phyloP scores from a whole-genome alignment of 1,140 invertebrate genomes.

The Neodiprion virginianus region DNA sequence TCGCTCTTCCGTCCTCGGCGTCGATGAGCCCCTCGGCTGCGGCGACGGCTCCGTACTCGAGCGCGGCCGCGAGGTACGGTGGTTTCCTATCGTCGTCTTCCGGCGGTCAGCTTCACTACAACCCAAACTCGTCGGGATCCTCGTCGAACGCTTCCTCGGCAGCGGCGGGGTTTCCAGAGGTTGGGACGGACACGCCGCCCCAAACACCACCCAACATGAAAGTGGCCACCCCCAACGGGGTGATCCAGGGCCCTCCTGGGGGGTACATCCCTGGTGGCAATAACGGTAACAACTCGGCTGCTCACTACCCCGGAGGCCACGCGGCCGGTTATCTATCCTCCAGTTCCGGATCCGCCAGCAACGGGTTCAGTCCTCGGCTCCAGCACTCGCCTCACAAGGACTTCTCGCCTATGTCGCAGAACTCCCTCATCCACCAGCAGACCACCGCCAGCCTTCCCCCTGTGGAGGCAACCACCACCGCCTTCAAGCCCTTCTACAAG shows the following conservation, averaged over 20 bases:
- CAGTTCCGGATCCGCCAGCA: constrained; percentile 60
- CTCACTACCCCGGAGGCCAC: constrained; percentile 58
- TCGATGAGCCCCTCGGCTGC: constrained; percentile 61
- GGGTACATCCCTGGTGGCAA: constrained; percentile 64
- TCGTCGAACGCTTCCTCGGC: constrained; percentile 57
- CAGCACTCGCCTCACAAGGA: constrained; percentile 68
- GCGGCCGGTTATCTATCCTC: constrained; percentile 63
- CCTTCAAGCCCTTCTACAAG: constrained; percentile 89
- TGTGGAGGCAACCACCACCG: constrained; percentile 66
- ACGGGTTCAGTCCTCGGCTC: constrained; percentile 60
- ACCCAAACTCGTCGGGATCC: constrained; percentile 57
- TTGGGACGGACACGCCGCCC: constrained; percentile 89
- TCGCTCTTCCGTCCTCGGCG: constrained; percentile 58
- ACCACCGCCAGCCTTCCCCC: constrained; percentile 56
- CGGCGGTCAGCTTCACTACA: constrained; percentile 57
- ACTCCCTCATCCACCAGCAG: constrained; percentile 57
- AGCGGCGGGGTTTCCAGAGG: constrained; percentile 81
- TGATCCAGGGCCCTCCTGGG: constrained; percentile 66
- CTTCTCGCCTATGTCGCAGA: constrained; percentile 56
- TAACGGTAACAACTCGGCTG: constrained; percentile 43
- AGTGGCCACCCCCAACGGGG: constrained; percentile 74
- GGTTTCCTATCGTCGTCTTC: constrained; percentile 58
- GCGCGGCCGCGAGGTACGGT: constrained; percentile 54
- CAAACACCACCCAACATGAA: constrained; percentile 93
- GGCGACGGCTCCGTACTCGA: constrained; percentile 57